Percentiles rank a stretch among this genome's conserved stretches.
phyloP scores from a whole-genome alignment of 2,797 vertebrate genomes.

The Macropus fuliginosus region DNA sequence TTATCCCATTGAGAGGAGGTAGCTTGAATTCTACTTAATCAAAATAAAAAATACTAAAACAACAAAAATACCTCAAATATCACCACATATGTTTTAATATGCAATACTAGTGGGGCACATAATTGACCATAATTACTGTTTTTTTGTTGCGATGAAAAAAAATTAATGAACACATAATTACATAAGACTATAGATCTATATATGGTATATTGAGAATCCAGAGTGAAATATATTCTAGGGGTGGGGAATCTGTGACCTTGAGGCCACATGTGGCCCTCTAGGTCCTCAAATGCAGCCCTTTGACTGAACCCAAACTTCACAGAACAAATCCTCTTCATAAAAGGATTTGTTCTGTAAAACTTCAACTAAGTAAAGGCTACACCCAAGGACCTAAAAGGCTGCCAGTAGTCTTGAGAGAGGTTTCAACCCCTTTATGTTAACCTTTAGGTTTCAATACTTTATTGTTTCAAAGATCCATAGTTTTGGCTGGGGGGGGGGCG shows the following conservation, averaged over 20 bases:
- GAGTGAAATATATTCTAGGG: neutral
- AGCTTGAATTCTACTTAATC: slow-evolving; percentile 12
- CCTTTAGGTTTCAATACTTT: neutral
- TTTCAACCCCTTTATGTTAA: neutral
- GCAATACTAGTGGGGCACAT: neutral
- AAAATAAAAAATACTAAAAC: neutral
- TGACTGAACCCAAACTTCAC: too few species aligned
- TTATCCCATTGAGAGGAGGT: neutral
- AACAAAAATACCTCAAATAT: neutral
- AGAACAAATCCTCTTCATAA: too few species aligned
- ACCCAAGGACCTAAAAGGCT: too few species aligned
- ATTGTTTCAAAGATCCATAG: neutral
- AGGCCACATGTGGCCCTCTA: too few species aligned
- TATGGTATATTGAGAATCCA: neutral
- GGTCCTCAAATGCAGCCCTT: too few species aligned
- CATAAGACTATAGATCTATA: neutral
- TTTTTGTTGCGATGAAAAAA: neutral
- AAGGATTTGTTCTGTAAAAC: too few species aligned
- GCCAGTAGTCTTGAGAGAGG: too few species aligned
- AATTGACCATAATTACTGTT: neutral
- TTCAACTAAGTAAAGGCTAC: too few species aligned
- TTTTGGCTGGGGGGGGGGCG: neutral
- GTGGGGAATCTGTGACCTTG: too few species aligned
- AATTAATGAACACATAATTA: neutral
- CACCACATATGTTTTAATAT: neutral